Percentiles rank a stretch among this genome's conserved stretches.
Evolutionary conservation across 92 coral and sea anemone species (phyloP).

Genomic region (Palythoa heliodiscus): DNA sequence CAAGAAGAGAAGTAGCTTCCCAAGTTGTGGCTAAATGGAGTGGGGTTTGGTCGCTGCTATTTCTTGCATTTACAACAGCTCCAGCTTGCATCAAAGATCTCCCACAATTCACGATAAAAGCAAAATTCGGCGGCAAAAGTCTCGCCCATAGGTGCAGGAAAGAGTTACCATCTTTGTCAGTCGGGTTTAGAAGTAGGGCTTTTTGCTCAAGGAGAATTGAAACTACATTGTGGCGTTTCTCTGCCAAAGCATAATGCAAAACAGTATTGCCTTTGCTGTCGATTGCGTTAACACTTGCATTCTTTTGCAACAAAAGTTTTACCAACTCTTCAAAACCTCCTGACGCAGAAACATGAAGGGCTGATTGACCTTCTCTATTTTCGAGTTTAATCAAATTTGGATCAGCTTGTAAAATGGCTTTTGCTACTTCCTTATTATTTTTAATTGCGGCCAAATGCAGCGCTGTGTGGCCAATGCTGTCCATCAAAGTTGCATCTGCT

Average conservation of each 20-base stretch:
- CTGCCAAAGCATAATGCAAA: constrained; percentile 32
- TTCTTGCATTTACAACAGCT: constrained; percentile 37
- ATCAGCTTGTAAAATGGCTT: constrained; percentile 19
- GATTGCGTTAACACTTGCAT: constrained; percentile 5
- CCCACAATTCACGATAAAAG: constrained; percentile 31
- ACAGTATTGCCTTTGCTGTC: constrained; percentile 26
- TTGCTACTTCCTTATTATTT: not conserved
- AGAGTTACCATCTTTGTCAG: constrained; percentile 24
- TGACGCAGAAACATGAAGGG: constrained; percentile 33
- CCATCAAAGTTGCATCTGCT: constrained; percentile 24
- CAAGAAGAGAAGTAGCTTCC: constrained; percentile 28
- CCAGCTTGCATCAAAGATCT: constrained; percentile 14
- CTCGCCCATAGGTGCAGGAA: constrained; percentile 40
- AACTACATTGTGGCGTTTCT: not conserved
- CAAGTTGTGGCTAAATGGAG: constrained; percentile 29
- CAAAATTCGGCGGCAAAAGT: not conserved
- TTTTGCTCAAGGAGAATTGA: constrained; percentile 8
- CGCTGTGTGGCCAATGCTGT: constrained; percentile 30
- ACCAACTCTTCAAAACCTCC: not conserved
- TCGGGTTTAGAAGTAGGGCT: not conserved
- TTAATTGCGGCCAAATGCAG: constrained; percentile 23
- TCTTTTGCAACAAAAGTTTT: constrained; percentile 1
- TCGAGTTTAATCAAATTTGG: constrained; percentile 7
- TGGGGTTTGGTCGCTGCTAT: constrained; percentile 24
- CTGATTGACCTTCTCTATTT: constrained; percentile 29